phyloP scores from a whole-genome alignment of 2,113 vertebrate species.

The Thermophis baileyi region DNA sequence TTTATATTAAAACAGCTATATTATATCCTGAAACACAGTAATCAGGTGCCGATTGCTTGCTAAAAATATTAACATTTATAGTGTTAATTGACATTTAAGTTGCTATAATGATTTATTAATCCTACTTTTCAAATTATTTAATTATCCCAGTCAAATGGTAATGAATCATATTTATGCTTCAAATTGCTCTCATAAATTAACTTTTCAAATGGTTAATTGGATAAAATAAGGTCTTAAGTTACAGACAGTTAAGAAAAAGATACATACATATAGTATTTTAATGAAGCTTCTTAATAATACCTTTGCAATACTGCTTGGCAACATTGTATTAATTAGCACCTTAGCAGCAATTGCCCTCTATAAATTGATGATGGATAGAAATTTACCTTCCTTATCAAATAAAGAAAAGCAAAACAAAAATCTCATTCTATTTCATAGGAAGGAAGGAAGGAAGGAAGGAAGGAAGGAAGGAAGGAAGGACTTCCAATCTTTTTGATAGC shows the following conservation, averaged over 20 bases:
- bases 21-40: slow-evolving; percentile 49
- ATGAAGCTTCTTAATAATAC: background rate
- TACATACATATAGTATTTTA: background rate
- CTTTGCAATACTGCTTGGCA: background rate
- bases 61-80: slow-evolving; percentile 61
- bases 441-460: background rate
- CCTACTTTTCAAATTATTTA: slow-evolving; percentile 64
- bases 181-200: slow-evolving; percentile 51
- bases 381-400: background rate
- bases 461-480: background rate
- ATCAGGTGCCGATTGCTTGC: slow-evolving; percentile 63
- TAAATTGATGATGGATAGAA: background rate
- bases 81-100: slow-evolving; percentile 66
- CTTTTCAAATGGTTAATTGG: slow-evolving; percentile 23
- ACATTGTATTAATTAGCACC: background rate
- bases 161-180: slow-evolving; percentile 48
- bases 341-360: background rate
- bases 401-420: background rate
- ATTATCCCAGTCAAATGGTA: slow-evolving; percentile 45
- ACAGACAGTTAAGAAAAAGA: background rate
- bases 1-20: slow-evolving; percentile 58
- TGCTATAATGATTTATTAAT: slow-evolving; percentile 67
- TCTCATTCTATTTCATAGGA: background rate
- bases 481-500: background rate
- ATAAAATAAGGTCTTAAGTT: slow-evolving; percentile 27